Conservation (phyloP, 2,797 vertebrate species). For the Discoglossus pictus region DNA sequence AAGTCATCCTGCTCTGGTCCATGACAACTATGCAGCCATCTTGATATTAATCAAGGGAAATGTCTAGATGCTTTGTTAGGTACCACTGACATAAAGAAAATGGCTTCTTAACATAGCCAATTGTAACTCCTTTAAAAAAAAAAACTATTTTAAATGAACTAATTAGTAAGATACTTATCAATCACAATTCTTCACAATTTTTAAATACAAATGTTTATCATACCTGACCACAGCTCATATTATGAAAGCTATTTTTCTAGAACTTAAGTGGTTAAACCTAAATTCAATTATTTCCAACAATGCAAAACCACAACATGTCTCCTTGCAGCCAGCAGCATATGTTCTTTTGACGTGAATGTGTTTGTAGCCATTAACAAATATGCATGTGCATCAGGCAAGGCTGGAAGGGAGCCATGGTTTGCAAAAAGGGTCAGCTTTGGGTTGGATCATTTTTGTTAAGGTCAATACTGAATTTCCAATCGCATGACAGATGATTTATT, state of each 20-base stretch:
- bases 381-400: slow-evolving; percentile 66
- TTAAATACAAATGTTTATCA: too few relatives aligned
- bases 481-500: slow-evolving; percentile 50
- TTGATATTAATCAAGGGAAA: too few relatives aligned
- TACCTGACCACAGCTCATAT: too few relatives aligned
- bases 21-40: too few relatives aligned
- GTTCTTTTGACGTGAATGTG: slow-evolving; percentile 59
- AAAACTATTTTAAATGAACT: too few relatives aligned
- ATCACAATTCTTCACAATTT: too few relatives aligned
- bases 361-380: slow-evolving; percentile 61
- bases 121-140: too few relatives aligned
- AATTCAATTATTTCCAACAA: slow-evolving; percentile 63
- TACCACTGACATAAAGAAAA: too few relatives aligned
- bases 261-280: slow-evolving; percentile 35
- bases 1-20: too few relatives aligned
- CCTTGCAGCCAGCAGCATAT: slow-evolving; percentile 61
- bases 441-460: slow-evolving; percentile 56
- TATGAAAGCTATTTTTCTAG: background rate
- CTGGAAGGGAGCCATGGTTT: slow-evolving; percentile 66
- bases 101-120: too few relatives aligned
- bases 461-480: slow-evolving; percentile 59
- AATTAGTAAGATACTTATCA: too few relatives aligned
- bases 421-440: slow-evolving; percentile 53
- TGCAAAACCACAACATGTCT: slow-evolving; percentile 57
- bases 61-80: too few relatives aligned